phyloP scores from a whole-genome alignment of 2,888 invertebrate species.

The Aspidapion aeneum region DNA sequence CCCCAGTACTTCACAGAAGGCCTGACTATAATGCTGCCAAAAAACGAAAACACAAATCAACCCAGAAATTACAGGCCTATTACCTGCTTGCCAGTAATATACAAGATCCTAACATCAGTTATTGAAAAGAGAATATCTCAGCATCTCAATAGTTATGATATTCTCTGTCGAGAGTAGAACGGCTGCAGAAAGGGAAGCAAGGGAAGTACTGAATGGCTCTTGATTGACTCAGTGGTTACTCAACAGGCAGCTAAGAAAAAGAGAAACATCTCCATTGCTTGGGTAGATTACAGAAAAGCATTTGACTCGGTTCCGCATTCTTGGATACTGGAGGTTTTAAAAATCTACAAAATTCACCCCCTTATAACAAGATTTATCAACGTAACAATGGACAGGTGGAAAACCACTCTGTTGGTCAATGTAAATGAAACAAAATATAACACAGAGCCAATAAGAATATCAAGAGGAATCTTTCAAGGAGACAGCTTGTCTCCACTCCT shows the following conservation, averaged over 20 bases:
- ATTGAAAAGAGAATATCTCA: background rate
- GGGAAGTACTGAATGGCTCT: background rate
- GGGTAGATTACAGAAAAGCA: constrained; percentile 6
- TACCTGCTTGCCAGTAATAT: background rate
- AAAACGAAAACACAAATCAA: background rate
- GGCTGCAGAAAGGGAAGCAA: constrained; percentile 1
- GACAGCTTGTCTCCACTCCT: background rate
- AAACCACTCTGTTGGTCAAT: background rate
- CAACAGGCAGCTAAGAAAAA: background rate
- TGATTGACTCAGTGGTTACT: constrained; percentile 3
- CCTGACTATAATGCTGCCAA: background rate
- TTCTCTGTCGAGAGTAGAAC: constrained; percentile 2
- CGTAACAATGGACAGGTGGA: too few relatives aligned
- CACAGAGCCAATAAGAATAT: constrained; percentile 1
- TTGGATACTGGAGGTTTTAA: constrained; percentile 1
- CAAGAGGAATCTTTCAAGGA: constrained; percentile 6
- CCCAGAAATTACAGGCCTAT: constrained; percentile 1
- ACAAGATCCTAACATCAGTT: constrained; percentile 4
- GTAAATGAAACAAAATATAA: constrained; percentile 1
- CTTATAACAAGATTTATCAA: background rate
- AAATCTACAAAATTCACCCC: background rate
- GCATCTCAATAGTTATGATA: background rate
- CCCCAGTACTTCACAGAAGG: background rate
- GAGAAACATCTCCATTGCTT: constrained; percentile 6
- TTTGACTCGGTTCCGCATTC: constrained; percentile 10